These are phyloP conservation scores for Salmo trutta DNA, from an alignment of 2,797 vertebrate genomes.

Conservation along the genomic window DNA sequence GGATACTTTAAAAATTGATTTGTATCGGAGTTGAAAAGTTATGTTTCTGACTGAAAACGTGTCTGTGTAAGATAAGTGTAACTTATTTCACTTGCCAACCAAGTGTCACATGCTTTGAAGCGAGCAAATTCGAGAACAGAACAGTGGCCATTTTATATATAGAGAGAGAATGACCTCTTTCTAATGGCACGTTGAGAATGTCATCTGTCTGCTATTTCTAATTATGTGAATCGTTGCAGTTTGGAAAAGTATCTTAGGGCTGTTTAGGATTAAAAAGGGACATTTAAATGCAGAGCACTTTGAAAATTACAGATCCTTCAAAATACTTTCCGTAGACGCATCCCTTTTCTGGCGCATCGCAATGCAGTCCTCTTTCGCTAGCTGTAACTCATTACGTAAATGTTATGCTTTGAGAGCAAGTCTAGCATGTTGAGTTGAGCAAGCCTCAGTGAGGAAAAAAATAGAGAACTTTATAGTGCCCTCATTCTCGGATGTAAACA, in stretches of 20 bases:
- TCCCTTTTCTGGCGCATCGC: slow-evolving; percentile 72
- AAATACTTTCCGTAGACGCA: slow-evolving; percentile 91
- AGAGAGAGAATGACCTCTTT: slow-evolving; percentile 93
- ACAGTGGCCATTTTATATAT: slow-evolving; percentile 92
- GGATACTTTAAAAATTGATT: slow-evolving; percentile 47
- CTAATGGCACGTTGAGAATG: slow-evolving; percentile 91
- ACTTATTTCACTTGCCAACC: slow-evolving; percentile 88
- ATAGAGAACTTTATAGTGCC: slow-evolving; percentile 56
- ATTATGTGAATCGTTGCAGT: slow-evolving; percentile 94
- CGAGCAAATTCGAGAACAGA: slow-evolving; percentile 94
- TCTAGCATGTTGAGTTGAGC: slow-evolving; percentile 77
- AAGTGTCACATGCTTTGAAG: slow-evolving; percentile 96
- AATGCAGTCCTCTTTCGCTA: slow-evolving; percentile 73
- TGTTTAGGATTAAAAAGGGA: slow-evolving; percentile 97
- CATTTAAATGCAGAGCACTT: slow-evolving; percentile 95
- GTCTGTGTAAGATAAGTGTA: slow-evolving; percentile 92
- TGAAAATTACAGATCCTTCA: slow-evolving; percentile 95
- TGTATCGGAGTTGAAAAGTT: slow-evolving; percentile 72
- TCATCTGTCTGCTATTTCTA: slow-evolving; percentile 96
- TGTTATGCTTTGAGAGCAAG: slow-evolving; percentile 88
- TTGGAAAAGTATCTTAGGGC: slow-evolving; percentile 94
- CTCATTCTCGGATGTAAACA: slow-evolving; percentile 82
- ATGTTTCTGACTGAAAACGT: slow-evolving; percentile 90
- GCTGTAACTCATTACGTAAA: slow-evolving; percentile 89
- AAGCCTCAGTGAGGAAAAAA: slow-evolving; percentile 58